phyloP scores from a whole-genome alignment of 2,113 vertebrate species.

The Phasianus colchicus region DNA sequence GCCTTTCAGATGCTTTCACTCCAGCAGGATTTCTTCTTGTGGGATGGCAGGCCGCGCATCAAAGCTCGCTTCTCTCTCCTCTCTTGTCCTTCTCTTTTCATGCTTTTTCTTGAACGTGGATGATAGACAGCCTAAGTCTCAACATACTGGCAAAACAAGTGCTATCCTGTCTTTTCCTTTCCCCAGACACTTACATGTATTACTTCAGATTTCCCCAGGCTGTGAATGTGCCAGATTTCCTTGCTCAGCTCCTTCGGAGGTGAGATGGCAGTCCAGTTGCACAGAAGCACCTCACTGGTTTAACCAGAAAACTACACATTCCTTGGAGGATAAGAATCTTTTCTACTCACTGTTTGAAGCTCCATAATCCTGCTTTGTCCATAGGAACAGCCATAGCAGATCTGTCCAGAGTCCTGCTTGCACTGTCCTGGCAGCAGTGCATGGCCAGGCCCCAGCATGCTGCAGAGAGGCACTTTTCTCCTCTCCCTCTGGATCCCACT shows the following conservation, averaged over 20 bases:
- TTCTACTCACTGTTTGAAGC: not conserved
- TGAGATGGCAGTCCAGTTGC: not conserved
- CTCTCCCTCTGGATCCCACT: not conserved
- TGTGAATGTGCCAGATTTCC: not conserved
- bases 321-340: not conserved
- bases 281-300: not conserved
- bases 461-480: not conserved
- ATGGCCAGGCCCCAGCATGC: not conserved
- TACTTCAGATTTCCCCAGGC: not conserved
- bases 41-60: not conserved
- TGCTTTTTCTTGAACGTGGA: too few relatives aligned
- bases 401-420: not conserved
- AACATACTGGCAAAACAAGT: not conserved
- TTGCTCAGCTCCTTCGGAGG: not conserved
- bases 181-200: rapidly evolving
- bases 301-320: not conserved
- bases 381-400: not conserved
- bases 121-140: not conserved
- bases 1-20: not conserved
- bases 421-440: not conserved
- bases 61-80: not conserved
- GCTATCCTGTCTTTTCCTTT: not conserved
- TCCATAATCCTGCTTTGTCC: not conserved
- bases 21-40: not conserved
- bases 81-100: not conserved